Base-by-base conservation (phyloP, 1,140 invertebrate species). In the Lepidurus apus region DNA sequence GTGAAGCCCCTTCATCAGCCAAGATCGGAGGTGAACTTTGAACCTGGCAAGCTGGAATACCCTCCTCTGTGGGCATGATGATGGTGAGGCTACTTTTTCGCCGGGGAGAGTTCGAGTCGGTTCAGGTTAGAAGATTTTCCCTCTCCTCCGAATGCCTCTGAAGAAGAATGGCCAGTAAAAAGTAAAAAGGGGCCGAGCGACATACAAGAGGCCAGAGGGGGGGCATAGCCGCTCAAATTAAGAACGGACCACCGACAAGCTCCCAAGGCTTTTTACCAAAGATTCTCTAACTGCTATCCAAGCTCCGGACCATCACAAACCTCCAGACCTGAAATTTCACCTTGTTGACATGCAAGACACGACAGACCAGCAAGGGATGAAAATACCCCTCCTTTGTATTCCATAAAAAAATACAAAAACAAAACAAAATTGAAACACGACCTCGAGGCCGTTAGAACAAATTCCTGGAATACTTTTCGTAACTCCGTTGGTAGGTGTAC, bases 301-400 rank as follows among this genome's bases (percentile, higher is more conserved):
- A 65, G 53, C 53, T 21, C 13, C 8, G 13, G 21, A 65, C 53
- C 53, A 21, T 65, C 13, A 11, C 17, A 47, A 65, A 65, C 53
- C n/a, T 65, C 53, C 8, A 65, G 53, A 1, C 53, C 53, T 21
- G 53, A 65, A 65, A 65, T 65, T 65, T 65, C 6, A 11, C n/a
- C 53, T 65, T 65, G 53, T 65, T 65, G 53, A 65, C 53, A 21
- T 65, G 53, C 53, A 65, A 65, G 53, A 65, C 53, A 65, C 53
- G 53, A 65, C 13, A 65, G 53, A 65, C 21, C 0, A 34, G 34
- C 34, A 21, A 65, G 53, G 53, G 13, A 65, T 65, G 17, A 34
- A 34, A 34, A 34, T 34, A 34, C 34, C 2, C 34, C 34, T 34
- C 34, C 34, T 34, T 34, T 34, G 34, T 34, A 34, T 34, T 4